phyloP scores from a whole-genome alignment of 2,888 invertebrate species.

The Hydropsyche betteni region DNA sequence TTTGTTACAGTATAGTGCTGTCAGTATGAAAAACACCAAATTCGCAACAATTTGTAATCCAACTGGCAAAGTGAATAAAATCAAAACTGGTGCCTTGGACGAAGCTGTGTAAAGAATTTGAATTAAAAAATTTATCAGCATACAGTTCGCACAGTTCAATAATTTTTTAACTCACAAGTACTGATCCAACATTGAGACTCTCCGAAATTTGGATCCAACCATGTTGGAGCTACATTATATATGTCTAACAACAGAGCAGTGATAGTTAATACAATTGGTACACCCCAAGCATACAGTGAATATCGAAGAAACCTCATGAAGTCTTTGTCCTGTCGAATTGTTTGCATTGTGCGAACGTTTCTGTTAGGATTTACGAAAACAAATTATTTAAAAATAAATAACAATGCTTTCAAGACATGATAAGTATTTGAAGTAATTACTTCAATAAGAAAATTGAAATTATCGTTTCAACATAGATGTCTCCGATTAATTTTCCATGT shows the following conservation, averaged over 20 bases:
- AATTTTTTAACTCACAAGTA: constrained; percentile 61
- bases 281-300: constrained; percentile 77
- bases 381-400: no score
- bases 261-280: constrained; percentile 67
- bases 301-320: constrained; percentile 71
- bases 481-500: no score
- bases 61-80: constrained; percentile 74
- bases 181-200: constrained; percentile 73
- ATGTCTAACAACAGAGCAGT: constrained; percentile 67
- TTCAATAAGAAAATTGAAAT: no score
- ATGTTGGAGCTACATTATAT: constrained; percentile 60
- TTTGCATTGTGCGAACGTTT: constrained; percentile 63
- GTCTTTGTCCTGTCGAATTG: constrained; percentile 63
- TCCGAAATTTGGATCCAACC: constrained; percentile 71
- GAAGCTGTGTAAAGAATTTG: constrained; percentile 49
- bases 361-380: constrained; percentile 54
- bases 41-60: constrained; percentile 72
- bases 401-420: no score
- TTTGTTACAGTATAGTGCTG: constrained; percentile 74
- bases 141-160: background rate
- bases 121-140: background rate
- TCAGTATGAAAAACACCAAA: constrained; percentile 73
- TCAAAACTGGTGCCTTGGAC: constrained; percentile 56
- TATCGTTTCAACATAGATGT: no score
- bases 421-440: no score